Evolutionary conservation across 2,888 invertebrate species (phyloP), one percentile per base, ranked within the genome.

Genomic region (Rhimphoctona megacephalus): DNA sequence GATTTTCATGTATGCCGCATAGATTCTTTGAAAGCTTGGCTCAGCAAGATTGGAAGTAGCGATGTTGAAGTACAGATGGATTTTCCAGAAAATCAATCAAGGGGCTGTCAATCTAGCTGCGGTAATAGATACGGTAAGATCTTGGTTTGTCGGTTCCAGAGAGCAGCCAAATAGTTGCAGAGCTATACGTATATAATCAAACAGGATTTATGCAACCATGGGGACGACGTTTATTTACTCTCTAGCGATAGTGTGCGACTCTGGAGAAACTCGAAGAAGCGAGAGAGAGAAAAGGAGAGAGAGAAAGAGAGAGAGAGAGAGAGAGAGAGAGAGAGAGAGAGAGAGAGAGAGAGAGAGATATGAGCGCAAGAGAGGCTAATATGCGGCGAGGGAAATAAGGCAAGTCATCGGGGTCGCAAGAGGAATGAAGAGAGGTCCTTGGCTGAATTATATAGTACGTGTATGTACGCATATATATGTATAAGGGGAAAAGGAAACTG

Each of bases 361-460:
- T 14, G 69, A 49, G 67, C 64, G 66, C 36, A 69, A 72, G 52
- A 78, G 46, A 66, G 30, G 78, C 78, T 81, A 84, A 86, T 84
- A 83, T 81, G 73, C 64, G 79, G 81, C 64, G 73, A 81, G 81
- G 81, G 78, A 86, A 84, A 84, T 81, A 84, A 84, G 81, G 81
- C 86, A 69, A 86, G 81, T 86, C 86, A 84, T 86, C 78, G 83
- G 84, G 81, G 78, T 86, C 83, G 84, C 57, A 66, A 74, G 81
- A 74, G 74, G 72, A 77, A 70, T 22, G 70, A 46, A 39, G 72
- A 76, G 79, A 81, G 78, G 43, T 86, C 78, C 46, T 84, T 78
- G 81, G 57, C 33, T 46, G 64, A 43, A 25, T 43, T 30, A 69
- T 49, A 39, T 36, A 70, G 17, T 57, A 19, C 9, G 36, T 14